phyloP scores from a whole-genome alignment of 2,888 invertebrate species.

The Epirrhoe tristata region DNA sequence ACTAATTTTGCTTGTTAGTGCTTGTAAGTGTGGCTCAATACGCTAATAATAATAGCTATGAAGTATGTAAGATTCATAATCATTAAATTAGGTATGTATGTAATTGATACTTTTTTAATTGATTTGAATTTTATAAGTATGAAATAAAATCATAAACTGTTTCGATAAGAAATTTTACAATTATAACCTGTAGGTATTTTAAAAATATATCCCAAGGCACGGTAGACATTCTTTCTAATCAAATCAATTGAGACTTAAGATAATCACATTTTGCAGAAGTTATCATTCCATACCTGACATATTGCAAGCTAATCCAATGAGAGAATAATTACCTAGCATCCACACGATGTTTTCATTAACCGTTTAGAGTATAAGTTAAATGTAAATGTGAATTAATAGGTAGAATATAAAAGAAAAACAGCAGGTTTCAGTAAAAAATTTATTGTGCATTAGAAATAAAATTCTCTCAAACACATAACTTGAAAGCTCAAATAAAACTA shows the following conservation, averaged over 20 bases:
- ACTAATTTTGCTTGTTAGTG: neutral
- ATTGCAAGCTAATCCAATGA: no score
- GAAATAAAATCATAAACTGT: neutral
- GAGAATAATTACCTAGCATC: no score
- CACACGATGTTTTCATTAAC: no score
- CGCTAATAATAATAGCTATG: no score
- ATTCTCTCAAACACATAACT: constrained; percentile 56
- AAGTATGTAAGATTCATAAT: neutral
- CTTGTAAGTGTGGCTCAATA: no score
- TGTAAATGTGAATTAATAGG: neutral
- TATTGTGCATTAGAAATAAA: constrained; percentile 72
- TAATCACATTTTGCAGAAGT: no score
- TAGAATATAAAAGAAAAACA: constrained; percentile 27
- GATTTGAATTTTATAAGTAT: neutral
- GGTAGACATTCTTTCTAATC: no score
- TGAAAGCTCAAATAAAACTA: constrained; percentile 56
- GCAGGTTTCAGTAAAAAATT: constrained; percentile 61
- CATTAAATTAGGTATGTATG: neutral
- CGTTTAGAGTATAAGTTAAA: neutral
- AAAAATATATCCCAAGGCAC: no score
- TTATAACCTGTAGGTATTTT: no score
- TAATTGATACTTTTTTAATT: neutral
- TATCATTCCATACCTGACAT: no score
- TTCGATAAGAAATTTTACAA: neutral
- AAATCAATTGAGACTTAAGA: no score